Base-by-base conservation (phyloP, 2,888 invertebrate species). In the Gari tellinella region DNA sequence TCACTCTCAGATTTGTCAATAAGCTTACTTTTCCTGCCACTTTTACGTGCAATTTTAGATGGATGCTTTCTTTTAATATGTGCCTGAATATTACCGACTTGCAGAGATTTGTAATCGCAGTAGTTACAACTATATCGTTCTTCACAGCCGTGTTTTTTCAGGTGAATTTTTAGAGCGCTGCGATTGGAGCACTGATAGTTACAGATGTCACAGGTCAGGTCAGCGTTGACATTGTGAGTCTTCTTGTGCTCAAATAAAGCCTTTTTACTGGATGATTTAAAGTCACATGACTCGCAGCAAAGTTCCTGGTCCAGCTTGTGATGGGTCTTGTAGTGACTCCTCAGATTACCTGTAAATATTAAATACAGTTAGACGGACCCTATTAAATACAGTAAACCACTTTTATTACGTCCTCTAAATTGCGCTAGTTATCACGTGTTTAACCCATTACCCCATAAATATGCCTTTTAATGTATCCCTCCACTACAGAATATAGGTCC, bases 321-420 rank as follows among this genome's bases (percentile, higher is more conserved):
- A 66, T 91, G 91, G 46, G 90, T 86, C 17, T 83, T 80, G 23
- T 88, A 69, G 70, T 92, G 92, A 52, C 86, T 89, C 48, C 85
- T 86, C n/a, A 92, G 82, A 74, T 92, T 92, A 52, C 92, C 92
- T 92, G 80, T 4, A 76, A 73, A 31, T 10, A 31, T n/a, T n/a
- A n/a, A n/a, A n/a, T n/a, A n/a, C n/a, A n/a, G n/a, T n/a, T n/a
- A n/a, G n/a, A n/a, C n/a, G n/a, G n/a, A n/a, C n/a, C n/a, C n/a
- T n/a, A n/a, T n/a, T n/a, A n/a, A n/a, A n/a, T n/a, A n/a, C n/a
- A n/a, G n/a, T n/a, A n/a, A n/a, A n/a, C n/a, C n/a, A n/a, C n/a
- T n/a, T n/a, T n/a, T n/a, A n/a, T n/a, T n/a, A n/a, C n/a, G n/a
- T n/a, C n/a, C n/a, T n/a, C n/a, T n/a, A n/a, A n/a, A n/a, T n/a